Evolutionary conservation across 2,888 invertebrate species (phyloP).

Genomic region (Ramazzottius varieornatus): DNA sequence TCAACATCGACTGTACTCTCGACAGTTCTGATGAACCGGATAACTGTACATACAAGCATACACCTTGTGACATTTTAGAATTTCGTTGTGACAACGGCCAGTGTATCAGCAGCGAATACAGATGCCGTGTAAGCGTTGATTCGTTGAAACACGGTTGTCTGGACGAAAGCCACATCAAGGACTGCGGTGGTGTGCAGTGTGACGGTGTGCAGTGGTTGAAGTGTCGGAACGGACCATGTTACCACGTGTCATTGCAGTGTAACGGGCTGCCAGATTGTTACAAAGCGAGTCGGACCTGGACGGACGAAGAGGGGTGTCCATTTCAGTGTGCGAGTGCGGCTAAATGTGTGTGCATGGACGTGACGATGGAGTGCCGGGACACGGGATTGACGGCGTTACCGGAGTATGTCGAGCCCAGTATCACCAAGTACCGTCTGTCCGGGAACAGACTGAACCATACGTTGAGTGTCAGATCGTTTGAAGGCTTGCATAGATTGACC

Average conservation of each 20-base stretch:
- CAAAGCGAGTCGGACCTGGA: slow-evolving; percentile 16
- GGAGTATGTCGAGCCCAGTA: slow-evolving; percentile 18
- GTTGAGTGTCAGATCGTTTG: slow-evolving; percentile 11
- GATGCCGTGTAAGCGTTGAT: slow-evolving; percentile 16
- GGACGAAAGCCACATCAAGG: slow-evolving; percentile 21
- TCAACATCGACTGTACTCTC: slow-evolving; percentile 21
- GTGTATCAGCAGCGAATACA: slow-evolving; percentile 15
- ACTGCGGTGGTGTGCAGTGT: slow-evolving; percentile 20
- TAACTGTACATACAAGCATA: not conserved
- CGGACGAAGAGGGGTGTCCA: slow-evolving; percentile 23
- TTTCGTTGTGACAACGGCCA: slow-evolving; percentile 18
- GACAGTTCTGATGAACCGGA: slow-evolving; percentile 25
- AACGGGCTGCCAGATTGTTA: slow-evolving; percentile 23
- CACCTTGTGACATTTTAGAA: not conserved
- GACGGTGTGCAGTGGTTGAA: slow-evolving; percentile 16
- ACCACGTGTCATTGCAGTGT: slow-evolving; percentile 21
- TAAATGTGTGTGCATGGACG: slow-evolving; percentile 22
- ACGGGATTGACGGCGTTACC: slow-evolving; percentile 17
- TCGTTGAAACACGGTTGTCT: slow-evolving; percentile 17
- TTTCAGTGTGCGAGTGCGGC: slow-evolving; percentile 21
- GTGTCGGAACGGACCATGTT: slow-evolving; percentile 25
- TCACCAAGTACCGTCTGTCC: slow-evolving; percentile 17
- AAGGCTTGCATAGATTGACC: slow-evolving; percentile 9
- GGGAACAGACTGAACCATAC: slow-evolving; percentile 14
- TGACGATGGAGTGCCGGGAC: slow-evolving; percentile 23